phyloP scores from a whole-genome alignment of 1,140 invertebrate genomes.

The Glossosoma conforme region DNA sequence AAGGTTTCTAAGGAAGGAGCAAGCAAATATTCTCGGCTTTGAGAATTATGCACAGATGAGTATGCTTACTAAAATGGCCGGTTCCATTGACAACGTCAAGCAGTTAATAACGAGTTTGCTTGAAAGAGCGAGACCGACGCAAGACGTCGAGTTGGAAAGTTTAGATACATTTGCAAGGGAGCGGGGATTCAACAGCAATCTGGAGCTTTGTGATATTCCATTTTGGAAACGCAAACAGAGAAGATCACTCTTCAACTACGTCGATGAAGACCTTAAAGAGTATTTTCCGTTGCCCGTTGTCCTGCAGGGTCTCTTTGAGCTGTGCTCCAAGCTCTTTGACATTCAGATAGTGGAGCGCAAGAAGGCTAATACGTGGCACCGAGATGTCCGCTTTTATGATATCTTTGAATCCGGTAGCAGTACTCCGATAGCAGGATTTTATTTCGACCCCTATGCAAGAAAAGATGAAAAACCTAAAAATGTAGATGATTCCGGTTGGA shows the following conservation, averaged over 20 bases:
- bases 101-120: conserved; percentile 66
- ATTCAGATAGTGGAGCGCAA: conserved; percentile 71
- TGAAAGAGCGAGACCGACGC: conserved; percentile 62
- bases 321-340: conserved; percentile 74
- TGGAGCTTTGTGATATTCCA: conserved; percentile 80
- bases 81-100: conserved; percentile 71
- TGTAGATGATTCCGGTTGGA: conserved; percentile 59
- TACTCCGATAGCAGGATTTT: conserved; percentile 71
- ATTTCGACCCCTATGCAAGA: conserved; percentile 75
- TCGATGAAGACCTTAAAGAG: conserved; percentile 66
- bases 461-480: conserved; percentile 56
- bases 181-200: conserved; percentile 61
- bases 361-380: conserved; percentile 71
- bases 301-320: conserved; percentile 66
- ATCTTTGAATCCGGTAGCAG: conserved; percentile 67
- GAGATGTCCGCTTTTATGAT: conserved; percentile 79
- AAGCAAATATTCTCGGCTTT: conserved; percentile 76
- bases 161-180: conserved; percentile 72
- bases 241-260: conserved; percentile 58
- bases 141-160: conserved; percentile 68
- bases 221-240: conserved; percentile 78
- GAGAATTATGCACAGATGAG: conserved; percentile 77
- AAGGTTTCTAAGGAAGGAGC: conserved; percentile 58
- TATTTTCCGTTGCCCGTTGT: conserved; percentile 83
- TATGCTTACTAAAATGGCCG: conserved; percentile 94